Base-by-base conservation (phyloP, 2,888 invertebrate species). In the Sesia bembeciformis region DNA sequence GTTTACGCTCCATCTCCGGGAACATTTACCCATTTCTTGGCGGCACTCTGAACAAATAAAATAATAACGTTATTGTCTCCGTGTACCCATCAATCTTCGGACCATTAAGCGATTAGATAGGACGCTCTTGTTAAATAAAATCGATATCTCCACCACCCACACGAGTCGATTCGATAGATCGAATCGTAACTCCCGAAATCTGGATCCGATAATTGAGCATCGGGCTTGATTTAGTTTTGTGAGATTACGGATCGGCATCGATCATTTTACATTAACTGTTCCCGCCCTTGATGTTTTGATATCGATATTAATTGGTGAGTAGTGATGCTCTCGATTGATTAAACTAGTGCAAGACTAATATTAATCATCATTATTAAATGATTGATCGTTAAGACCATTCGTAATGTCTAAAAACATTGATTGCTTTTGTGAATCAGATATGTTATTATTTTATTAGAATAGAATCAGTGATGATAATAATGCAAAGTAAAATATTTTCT, bases 91-190 rank as follows among this genome's bases (percentile, higher is more conserved):
- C 84, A 74, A 86, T 84, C 84, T 80, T 76, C 54, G 52, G 60
- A 56, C 81, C 84, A 85, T 84, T 86, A 83, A 67, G 61, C 72
- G 84, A 85, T 85, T 78, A 84, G 84, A 86, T 85, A 77, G 66
- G 65, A 62, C 60, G 58, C 57, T 67, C 66, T 73, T 74, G 77
- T 76, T 79, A 71, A 70, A 75, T 66, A 68, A 70, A 74, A 70
- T 68, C 70, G 71, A 76, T 76, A 77, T 72, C 67, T 58, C 53
- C 62, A 60, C 78, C 79, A 74, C 81, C 81, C 78, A 82, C 77
- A 65, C 66, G 57, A 62, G 60, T 43, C 62, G 65, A 67, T 63
- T 67, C 67, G 66, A 71, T 64, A 63, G 61, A 70, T 67, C 62
- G 64, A 68, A 64, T 65, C 59, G 56, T 58, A 60, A 62, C 66